Base-by-base conservation (phyloP, 2,113 vertebrate species). In the Holacanthus passer region DNA sequence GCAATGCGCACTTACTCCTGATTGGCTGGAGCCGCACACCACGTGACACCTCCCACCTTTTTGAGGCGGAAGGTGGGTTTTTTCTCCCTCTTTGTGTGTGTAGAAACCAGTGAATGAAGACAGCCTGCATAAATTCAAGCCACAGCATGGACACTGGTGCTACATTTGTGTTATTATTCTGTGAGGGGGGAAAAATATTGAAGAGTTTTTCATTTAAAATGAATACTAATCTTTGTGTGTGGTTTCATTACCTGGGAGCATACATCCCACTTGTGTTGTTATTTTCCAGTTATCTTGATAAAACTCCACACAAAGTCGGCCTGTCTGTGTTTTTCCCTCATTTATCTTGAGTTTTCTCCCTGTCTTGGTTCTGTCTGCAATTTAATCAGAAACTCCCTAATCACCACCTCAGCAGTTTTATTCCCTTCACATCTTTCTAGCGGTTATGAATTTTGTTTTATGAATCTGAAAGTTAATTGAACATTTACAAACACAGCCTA, bases 1-100 rank as follows among this genome's bases (percentile, higher is more conserved):
- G 93, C 93, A 94, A 92, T 94, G 93, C 93, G 93, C 93, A 94
- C 93, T 94, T 88, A 74, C 72, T 75, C 60, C 86, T 62, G 83
- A 94, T 94, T 88, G 93, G 93, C 77, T 84, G 65, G 8, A 43
- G 31, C 14, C 1, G 2, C 31, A 12, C 0, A 43, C 76, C 91
- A 92, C 89, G 87, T 94, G 89, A 85, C 79, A 43, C 79, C 67
- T 52, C 76, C 73, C 68, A 32, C 89, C 72, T 50, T 59, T 68
- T 55, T 9, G 52, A 77, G 41, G 48, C 79, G 81, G 91, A 90
- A 85, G 85, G 67, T 7, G 84, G 84, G 70, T 7, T 24, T 60
- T 72, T 47, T 50, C 2, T 41, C 0, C 22, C 7, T 32, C 9
- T 19, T 0, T 50, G 12, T 77, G 27, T 58, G 55, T 73, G 72